phyloP scores from a whole-genome alignment of 1,140 invertebrate genomes.

The Dolichoris vasculosae region DNA sequence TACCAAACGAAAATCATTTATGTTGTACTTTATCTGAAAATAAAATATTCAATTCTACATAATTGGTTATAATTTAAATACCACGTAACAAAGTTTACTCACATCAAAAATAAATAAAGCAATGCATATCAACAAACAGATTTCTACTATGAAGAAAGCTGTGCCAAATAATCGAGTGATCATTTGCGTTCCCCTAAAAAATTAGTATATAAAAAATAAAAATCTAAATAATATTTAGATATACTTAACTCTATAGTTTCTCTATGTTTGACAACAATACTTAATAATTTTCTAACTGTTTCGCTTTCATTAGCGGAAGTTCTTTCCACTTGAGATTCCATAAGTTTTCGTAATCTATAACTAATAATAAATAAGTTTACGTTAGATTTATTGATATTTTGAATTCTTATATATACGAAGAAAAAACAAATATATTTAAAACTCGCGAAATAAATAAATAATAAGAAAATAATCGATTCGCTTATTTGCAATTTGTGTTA shows the following conservation, averaged over 20 bases:
- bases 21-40: conserved; percentile 19
- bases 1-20: background rate
- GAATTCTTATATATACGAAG: no score
- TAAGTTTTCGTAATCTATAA: conserved; percentile 19
- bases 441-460: no score
- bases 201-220: background rate
- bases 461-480: no score
- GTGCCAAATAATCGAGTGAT: background rate
- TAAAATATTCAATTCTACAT: background rate
- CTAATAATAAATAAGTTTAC: no score
- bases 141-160: conserved; percentile 15
- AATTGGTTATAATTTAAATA: background rate
- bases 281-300: background rate
- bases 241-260: conserved; percentile 18
- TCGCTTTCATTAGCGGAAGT: background rate
- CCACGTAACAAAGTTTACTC: background rate
- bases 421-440: no score
- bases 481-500: no score
- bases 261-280: background rate
- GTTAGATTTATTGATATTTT: no score
- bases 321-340: background rate
- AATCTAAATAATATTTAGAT: background rate
- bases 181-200: conserved; percentile 1
- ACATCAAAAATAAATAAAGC: conserved; percentile 13
- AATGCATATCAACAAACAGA: background rate